Conservation (phyloP, 2,113 vertebrate genomes). For the Acinonyx jubatus region DNA sequence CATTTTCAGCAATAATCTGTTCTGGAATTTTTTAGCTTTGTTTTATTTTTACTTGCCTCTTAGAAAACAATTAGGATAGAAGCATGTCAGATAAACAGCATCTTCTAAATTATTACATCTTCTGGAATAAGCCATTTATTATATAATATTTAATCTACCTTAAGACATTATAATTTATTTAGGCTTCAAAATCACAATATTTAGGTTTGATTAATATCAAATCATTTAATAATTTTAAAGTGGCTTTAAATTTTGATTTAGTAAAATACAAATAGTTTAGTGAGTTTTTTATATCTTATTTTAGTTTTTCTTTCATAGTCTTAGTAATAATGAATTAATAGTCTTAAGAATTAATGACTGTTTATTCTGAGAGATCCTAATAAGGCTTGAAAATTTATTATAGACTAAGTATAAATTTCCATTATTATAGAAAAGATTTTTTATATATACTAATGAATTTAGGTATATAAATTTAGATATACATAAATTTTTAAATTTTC, state of each 20-base stretch:
- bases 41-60: background rate
- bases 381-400: background rate
- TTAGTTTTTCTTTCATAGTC: constrained; percentile 7
- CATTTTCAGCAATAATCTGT: background rate
- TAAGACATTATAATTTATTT: background rate
- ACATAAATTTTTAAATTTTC: constrained; percentile 6
- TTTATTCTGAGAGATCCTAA: background rate
- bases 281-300: background rate
- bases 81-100: background rate
- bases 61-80: background rate
- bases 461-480: too few relatives aligned
- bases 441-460: background rate
- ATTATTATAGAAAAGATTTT: background rate
- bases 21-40: background rate
- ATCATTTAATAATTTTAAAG: constrained; percentile 11
- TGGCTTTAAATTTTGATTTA: constrained; percentile 10
- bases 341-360: constrained; percentile 31
- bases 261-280: background rate
- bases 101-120: background rate
- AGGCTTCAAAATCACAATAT: background rate
- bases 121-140: background rate
- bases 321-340: background rate
- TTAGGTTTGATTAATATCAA: background rate
- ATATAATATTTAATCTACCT: background rate
- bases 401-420: background rate